A percentile compares a stretch with the other conserved stretches of the same genome.
phyloP scores from a whole-genome alignment of 2,797 vertebrate genomes.

The Ispidina picta region DNA sequence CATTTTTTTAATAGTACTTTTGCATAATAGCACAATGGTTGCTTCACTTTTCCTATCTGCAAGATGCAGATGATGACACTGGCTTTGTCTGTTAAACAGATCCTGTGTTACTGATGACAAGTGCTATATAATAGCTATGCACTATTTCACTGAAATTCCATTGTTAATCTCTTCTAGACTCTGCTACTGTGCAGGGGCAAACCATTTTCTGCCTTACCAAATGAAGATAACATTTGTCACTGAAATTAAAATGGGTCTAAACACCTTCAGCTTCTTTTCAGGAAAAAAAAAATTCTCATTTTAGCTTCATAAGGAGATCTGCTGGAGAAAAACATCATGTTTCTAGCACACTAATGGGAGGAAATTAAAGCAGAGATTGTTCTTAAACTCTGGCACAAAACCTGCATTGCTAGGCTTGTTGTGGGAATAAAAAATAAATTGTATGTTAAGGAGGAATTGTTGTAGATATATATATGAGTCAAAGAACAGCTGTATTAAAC shows the following conservation, averaged over 20 bases:
- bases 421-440: neutral
- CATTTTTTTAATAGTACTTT: neutral
- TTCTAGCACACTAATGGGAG: slow-evolving; percentile 4
- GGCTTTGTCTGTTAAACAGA: neutral
- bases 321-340: neutral
- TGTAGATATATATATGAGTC: neutral
- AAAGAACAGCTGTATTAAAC: slow-evolving; percentile 17
- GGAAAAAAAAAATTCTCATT: neutral
- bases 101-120: neutral
- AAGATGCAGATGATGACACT: neutral
- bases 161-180: neutral
- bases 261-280: neutral
- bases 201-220: neutral
- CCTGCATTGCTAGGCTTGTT: neutral
- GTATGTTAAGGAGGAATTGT: neutral
- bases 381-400: slow-evolving; percentile 19
- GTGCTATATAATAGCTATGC: neutral
- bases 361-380: neutral
- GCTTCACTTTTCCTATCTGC: neutral
- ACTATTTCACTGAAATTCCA: neutral
- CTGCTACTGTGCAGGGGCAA: neutral
- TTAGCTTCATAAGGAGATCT: neutral
- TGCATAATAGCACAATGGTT: neutral
- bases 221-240: neutral
- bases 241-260: neutral